Evolutionary conservation across 2,888 invertebrate species (phyloP).

Genomic region (Drosophila buzzatii): DNA sequence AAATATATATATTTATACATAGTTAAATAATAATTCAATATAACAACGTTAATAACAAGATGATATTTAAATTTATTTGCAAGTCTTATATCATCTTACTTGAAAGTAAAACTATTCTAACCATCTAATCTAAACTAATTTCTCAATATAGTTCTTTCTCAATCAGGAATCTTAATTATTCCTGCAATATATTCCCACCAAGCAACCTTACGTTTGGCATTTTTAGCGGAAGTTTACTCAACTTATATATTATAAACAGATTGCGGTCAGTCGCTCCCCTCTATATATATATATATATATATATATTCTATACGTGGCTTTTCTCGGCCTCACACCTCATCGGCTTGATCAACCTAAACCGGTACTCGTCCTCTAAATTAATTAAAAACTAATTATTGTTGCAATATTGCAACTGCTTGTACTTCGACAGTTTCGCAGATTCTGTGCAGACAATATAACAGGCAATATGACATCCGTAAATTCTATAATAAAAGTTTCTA

Average conservation of each 20-base stretch:
- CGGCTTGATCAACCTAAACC: not conserved
- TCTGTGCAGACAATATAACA: not conserved
- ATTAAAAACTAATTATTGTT: not conserved
- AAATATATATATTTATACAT: constrained; percentile 11
- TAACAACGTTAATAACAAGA: too few relatives aligned
- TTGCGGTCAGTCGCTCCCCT: not conserved
- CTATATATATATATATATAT: too few relatives aligned
- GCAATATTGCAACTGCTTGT: not conserved
- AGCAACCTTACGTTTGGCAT: not conserved
- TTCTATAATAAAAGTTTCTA: not conserved
- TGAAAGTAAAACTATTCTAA: too few relatives aligned
- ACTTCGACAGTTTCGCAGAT: not conserved
- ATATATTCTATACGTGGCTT: not conserved
- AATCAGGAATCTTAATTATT: too few relatives aligned
- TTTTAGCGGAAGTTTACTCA: not conserved
- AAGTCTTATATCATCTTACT: too few relatives aligned
- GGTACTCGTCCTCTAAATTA: not conserved
- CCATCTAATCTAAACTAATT: too few relatives aligned
- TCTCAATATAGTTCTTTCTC: too few relatives aligned
- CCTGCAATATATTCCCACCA: not conserved
- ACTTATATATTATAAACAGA: not conserved
- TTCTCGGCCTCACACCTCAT: not conserved
- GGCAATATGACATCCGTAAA: not conserved
- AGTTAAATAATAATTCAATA: too few relatives aligned
- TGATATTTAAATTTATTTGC: too few relatives aligned